Evolutionary conservation across 2,888 invertebrate species (phyloP), one percentile per base, ranked within the genome.

Genomic region (Dynastes tityus): DNA sequence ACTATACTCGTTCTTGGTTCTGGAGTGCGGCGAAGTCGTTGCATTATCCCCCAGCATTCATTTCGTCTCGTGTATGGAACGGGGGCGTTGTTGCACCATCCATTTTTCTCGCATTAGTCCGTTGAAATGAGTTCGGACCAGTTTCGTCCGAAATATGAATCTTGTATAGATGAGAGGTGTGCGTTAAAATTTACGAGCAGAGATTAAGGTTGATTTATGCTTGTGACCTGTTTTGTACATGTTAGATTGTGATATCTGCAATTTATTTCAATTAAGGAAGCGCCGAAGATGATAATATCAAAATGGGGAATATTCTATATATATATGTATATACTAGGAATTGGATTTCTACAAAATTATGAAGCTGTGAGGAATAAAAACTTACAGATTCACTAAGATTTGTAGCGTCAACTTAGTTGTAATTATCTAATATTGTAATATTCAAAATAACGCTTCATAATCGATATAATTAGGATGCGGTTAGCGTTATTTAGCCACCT

Each of bases 191-290:
- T 68, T 51, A 68, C 29, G 68, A 27, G 27, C 27, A 4, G 13
- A 49, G 68, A 68, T 68, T 68, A 68, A 51, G 63, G 51, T 68
- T 68, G 51, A 51, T 68, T 68, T 68, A 68, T 68, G 6, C 32
- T 32, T n/a, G 63, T 32, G 29, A 11, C 32, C 32, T 63, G 63
- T 63, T 13, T 11, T 63, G 32, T 29, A 22, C 0, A 11, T 29
- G 29, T 29, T 32, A 11, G 63, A 8, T 63, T 32, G 29, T 1
- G 32, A 63, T 29, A 29, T 29, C 32, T 63, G 32, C 1, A 29
- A 32, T 29, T 22, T 63, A 29, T 63, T 63, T 29, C 29, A 63
- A 22, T 32, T 63, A 63, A 63, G 1, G 8, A 32, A 22, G 61
- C 8, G 2, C 22, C 22, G 29, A 27, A 27, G 13, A 63, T 11